Evolutionary conservation across 2,888 invertebrate genomes (phyloP), one percentile per base, ranked within the genome.

Genomic region (Pyrrhia umbra): DNA sequence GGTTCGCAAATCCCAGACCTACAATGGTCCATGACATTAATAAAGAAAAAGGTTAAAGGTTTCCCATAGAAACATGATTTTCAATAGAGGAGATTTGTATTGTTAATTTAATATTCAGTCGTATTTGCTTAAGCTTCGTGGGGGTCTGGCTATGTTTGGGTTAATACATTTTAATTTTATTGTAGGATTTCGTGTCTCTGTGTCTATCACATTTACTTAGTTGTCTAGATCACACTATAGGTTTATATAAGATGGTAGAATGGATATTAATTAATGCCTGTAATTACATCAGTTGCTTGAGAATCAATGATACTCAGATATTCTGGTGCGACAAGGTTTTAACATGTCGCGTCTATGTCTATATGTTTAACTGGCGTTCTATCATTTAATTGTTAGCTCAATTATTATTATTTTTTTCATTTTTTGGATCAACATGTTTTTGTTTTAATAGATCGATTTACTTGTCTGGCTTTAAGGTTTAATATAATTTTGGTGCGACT

Each of bases 281-380:
- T 13, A 27, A 21, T n/a, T 43, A 42, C 25, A n/a, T 42, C 58
- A n/a, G 37, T 45, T 45, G 10, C 42, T 59, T 2, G 39, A 71
- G 47, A 55, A 58, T 52, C 59, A 18, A 71, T 65, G 49, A 27
- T n/a, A 47, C 45, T 52, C 34, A 20, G 10, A 37, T 68, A 68
- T 62, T 64, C 64, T 8, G 18, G 45, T 43, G 43, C 23, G 21
- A 13, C n/a, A n/a, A n/a, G n/a, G n/a, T n/a, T n/a, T n/a, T n/a
- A n/a, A n/a, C n/a, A n/a, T n/a, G n/a, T n/a, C n/a, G n/a, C n/a
- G n/a, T n/a, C n/a, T n/a, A n/a, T n/a, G n/a, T n/a, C n/a, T n/a
- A n/a, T n/a, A n/a, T n/a, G n/a, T n/a, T n/a, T n/a, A n/a, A n/a
- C n/a, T n/a, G n/a, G n/a, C n/a, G n/a, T n/a, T n/a, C n/a, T n/a